A percentile compares a stretch with the other conserved stretches of the same genome.
These are phyloP conservation scores for Anodontia alba DNA, from an alignment of 2,888 invertebrate genomes.

Conservation along the genomic window DNA sequence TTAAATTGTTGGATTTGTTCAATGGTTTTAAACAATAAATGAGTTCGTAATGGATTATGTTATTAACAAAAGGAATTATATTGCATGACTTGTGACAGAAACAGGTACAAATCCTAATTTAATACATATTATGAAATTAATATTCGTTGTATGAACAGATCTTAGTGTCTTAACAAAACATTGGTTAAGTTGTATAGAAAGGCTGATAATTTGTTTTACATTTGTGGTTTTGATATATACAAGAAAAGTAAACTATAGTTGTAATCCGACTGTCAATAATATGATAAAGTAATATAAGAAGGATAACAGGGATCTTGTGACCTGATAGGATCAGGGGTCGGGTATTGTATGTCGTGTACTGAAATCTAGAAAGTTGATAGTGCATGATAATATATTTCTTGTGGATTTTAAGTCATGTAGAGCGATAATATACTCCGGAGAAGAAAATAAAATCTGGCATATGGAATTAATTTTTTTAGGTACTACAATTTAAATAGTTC, in stretches of 20 bases:
- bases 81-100: not conserved
- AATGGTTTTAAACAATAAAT: not conserved
- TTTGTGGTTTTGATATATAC: not conserved
- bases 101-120: not conserved
- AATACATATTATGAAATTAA: not conserved
- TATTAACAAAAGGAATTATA: not conserved
- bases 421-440: too few relatives aligned
- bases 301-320: not conserved
- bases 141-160: too few relatives aligned
- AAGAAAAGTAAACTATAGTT: not conserved
- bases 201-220: not conserved
- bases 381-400: too few relatives aligned
- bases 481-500: not conserved
- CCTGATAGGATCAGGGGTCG: too few relatives aligned
- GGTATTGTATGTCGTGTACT: too few relatives aligned
- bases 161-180: not conserved
- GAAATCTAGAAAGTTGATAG: too few relatives aligned
- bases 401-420: too few relatives aligned
- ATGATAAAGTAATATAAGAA: not conserved
- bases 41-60: not conserved
- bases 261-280: not conserved
- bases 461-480: not conserved
- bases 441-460: too few relatives aligned
- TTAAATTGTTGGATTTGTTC: conserved; percentile 6
- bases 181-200: not conserved